These are phyloP conservation scores for Falco biarmicus DNA, from an alignment of 2,797 vertebrate genomes.

Conservation along the genomic window DNA sequence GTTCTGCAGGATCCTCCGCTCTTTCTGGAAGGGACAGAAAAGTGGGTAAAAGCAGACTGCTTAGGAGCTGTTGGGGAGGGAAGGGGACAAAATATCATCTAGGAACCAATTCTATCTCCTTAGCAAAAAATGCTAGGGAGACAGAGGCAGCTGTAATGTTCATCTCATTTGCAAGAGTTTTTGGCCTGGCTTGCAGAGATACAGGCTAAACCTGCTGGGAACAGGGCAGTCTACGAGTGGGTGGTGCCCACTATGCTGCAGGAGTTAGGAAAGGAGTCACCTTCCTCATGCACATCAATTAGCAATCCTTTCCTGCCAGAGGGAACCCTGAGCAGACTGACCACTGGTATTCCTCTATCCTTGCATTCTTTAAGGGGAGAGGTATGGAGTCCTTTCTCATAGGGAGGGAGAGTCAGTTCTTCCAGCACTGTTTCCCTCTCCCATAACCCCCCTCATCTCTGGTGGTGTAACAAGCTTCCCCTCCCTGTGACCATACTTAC, in stretches of 20 bases:
- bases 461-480: fast-evolving
- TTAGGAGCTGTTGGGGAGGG: background rate
- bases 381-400: background rate
- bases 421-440: background rate
- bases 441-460: fast-evolving
- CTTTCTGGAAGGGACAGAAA: constrained; percentile 81
- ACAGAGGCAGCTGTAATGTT: background rate
- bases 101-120: background rate
- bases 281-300: background rate
- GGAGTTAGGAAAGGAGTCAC: background rate
- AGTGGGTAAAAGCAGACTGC: background rate
- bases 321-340: background rate
- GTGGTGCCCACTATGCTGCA: background rate
- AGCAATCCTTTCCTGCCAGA: background rate
- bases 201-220: background rate
- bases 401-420: background rate
- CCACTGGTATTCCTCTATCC: background rate
- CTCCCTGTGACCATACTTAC: constrained; percentile 78
- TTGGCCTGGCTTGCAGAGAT: background rate
- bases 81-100: background rate
- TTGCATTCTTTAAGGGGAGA: background rate
- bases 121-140: background rate
- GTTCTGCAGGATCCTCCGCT: constrained; percentile 90
- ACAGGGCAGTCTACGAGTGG: background rate
- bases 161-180: background rate